These are phyloP conservation scores for Acanthosepion lycidas DNA, from an alignment of 2,888 invertebrate genomes.

Conservation along the genomic window DNA sequence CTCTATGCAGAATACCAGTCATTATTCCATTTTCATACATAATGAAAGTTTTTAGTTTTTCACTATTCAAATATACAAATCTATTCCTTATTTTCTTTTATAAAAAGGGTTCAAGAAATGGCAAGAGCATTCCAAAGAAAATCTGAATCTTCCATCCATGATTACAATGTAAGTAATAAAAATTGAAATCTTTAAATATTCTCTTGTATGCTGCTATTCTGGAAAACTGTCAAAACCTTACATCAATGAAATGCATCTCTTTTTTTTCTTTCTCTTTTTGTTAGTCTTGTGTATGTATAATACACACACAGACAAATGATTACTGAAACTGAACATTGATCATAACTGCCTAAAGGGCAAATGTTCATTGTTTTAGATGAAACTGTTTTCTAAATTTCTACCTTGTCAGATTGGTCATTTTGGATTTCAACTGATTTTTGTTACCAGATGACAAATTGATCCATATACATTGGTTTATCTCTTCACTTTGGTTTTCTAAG, in stretches of 20 bases:
- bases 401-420: not conserved
- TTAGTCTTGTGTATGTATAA: too few species aligned
- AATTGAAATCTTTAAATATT: not conserved
- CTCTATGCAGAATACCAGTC: too few species aligned
- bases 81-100: not conserved
- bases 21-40: not conserved
- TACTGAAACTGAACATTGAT: not conserved
- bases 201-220: not conserved
- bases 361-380: not conserved
- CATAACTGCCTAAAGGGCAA: not conserved
- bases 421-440: not conserved
- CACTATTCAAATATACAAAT: not conserved
- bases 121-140: constrained; percentile 39
- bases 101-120: constrained; percentile 47
- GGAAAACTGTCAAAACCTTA: not conserved
- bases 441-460: not conserved
- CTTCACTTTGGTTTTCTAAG: not conserved
- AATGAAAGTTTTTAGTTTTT: not conserved
- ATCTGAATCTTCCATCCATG: constrained; percentile 45
- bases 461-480: not conserved
- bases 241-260: too few species aligned
- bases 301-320: too few species aligned
- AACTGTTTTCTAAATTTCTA: not conserved
- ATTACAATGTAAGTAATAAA: constrained; percentile 4
- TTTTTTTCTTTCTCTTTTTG: too few species aligned